Evolutionary conservation across 2,797 vertebrate genomes (phyloP), one percentile per base, ranked within the genome.

Genomic region (Oreochromis grahami): DNA sequence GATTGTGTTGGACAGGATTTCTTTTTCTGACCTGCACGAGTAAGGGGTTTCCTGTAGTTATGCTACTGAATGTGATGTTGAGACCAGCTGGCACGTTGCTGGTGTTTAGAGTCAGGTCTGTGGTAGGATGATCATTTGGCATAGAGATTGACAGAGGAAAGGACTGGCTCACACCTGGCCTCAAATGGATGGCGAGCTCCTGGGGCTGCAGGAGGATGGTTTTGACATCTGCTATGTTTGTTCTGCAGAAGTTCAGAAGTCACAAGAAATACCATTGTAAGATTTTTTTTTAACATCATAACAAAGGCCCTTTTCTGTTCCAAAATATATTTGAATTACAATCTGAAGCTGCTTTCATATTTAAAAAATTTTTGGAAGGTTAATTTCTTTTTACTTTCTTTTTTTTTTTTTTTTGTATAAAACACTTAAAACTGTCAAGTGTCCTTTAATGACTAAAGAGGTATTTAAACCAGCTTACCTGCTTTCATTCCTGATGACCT

Each of bases 161-260:
- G 21, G 86, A 88, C 84, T 88, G 84, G 6, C 68, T 86, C 53
- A 87, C 81, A 14, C 90, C 91, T 1, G 95, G 92, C 76, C 91
- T 91, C 78, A 95, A 11, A 60, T 10, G 78, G 0, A 95, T 36
- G 17, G 79, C 76, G 8, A 94, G 0, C 55, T 91, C 85, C 83
- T 93, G 92, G 8, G 92, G 92, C 81, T 90, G 89, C 26, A 92
- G 79, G 29, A 88, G 84, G 2, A 81, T 2, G 5, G 77, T 10
- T 19, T 14, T 12, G 6, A 29, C 2, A 29, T 58, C 80, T 65
- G 24, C 41, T 48, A 38, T 13, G 12, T 38, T 72, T 0, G 19
- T 77, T 53, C 91, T 94, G 63, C 21, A 17, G 58, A 53, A 34
- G 55, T 68, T 79, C 10, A 81, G 1, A 36, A 26, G 48, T 76